Conservation (phyloP, 2,888 invertebrate species). For the Ctena decussata region DNA sequence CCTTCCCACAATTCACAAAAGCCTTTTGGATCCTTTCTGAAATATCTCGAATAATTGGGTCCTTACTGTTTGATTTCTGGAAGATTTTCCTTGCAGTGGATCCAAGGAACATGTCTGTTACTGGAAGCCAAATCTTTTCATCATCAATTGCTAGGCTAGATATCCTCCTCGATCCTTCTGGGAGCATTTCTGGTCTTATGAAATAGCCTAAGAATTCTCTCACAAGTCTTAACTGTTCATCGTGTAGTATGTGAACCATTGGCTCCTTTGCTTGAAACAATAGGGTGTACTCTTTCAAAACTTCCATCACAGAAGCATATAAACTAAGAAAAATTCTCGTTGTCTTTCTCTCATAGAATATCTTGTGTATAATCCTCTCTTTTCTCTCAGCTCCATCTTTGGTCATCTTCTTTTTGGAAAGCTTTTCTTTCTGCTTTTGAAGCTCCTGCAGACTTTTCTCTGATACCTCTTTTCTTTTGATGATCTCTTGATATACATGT, state of each 20-base stretch:
- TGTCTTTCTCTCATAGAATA: conserved; percentile 25
- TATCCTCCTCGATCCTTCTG: conserved; percentile 24
- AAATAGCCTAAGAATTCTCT: conserved; percentile 35
- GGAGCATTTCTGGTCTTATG: conserved; percentile 43
- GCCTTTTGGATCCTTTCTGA: background rate
- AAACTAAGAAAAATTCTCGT: conserved; percentile 13
- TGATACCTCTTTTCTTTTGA: conserved; percentile 4
- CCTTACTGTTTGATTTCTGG: background rate
- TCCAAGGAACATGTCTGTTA: conserved; percentile 32
- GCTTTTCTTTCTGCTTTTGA: background rate
- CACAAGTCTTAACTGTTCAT: conserved; percentile 40
- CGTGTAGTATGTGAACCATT: conserved; percentile 42
- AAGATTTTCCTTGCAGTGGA: background rate
- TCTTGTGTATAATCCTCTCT: conserved; percentile 29
- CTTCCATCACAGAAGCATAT: conserved; percentile 25
- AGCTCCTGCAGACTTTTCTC: conserved; percentile 4
- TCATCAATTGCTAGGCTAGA: conserved; percentile 13
- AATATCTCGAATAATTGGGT: background rate
- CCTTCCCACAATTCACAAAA: conserved; percentile 8
- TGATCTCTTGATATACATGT: background rate
- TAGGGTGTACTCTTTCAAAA: conserved; percentile 37
- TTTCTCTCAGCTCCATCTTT: conserved; percentile 47
- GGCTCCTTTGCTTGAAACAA: conserved; percentile 41
- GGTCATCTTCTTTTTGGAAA: conserved; percentile 34
- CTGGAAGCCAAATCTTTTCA: background rate